phyloP scores from a whole-genome alignment of 2,113 vertebrate genomes.

The Dasyornis broadbenti region DNA sequence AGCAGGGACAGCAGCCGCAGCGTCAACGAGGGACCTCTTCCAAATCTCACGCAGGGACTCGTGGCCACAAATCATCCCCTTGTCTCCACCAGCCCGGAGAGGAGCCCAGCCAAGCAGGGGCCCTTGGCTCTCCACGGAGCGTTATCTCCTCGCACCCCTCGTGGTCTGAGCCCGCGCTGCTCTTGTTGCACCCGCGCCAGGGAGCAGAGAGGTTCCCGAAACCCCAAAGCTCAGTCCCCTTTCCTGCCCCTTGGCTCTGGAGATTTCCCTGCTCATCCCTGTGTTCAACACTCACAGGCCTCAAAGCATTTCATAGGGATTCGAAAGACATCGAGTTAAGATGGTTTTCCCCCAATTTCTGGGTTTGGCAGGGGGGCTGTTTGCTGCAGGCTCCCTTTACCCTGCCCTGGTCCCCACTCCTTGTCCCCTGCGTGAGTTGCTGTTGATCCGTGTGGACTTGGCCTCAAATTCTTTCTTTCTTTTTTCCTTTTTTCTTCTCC shows the following conservation, averaged over 20 bases:
- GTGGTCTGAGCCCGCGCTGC: accelerated
- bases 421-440: background rate
- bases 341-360: accelerated
- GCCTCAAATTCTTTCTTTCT: background rate
- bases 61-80: background rate
- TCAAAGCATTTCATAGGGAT: background rate
- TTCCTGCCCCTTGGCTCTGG: accelerated
- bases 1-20: background rate
- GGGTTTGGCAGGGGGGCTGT: background rate
- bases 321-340: background rate
- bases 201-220: background rate
- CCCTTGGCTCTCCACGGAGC: background rate
- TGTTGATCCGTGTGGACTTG: background rate
- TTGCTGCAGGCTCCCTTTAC: background rate
- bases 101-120: background rate
- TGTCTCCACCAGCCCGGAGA: background rate
- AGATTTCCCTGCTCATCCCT: background rate
- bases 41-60: background rate
- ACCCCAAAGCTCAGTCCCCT: background rate
- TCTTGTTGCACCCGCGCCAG: accelerated
- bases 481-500: too few species aligned
- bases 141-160: background rate
- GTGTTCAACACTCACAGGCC: background rate
- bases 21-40: background rate
- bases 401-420: background rate